Percentiles rank a stretch among this genome's conserved stretches.
These are phyloP conservation scores for Leptogaster cylindrica DNA, from an alignment of 2,888 invertebrate genomes.

Conservation along the genomic window DNA sequence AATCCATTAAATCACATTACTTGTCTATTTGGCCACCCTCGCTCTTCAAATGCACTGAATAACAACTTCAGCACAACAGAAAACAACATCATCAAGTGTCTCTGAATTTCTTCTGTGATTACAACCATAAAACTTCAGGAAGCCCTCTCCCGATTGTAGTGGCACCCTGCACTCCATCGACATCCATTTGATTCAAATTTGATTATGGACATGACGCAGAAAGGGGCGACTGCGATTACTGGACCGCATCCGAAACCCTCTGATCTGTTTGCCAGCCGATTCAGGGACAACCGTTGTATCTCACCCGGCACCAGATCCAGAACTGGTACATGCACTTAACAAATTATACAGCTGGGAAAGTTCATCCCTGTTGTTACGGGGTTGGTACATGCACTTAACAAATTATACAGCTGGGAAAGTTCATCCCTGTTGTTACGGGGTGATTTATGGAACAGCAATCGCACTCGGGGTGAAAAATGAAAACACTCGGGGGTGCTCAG, in stretches of 20 bases:
- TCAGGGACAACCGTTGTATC: too few relatives aligned
- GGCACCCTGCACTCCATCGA: constrained; percentile 29
- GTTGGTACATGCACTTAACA: constrained; percentile 60
- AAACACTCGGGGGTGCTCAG: constrained; percentile 39
- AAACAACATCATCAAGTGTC: constrained; percentile 36
- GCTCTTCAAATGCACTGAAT: background rate
- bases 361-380: constrained; percentile 22
- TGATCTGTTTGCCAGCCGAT: background rate
- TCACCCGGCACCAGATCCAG: background rate
- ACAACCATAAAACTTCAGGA: constrained; percentile 18
- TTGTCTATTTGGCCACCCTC: constrained; percentile 1
- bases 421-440: constrained; percentile 1
- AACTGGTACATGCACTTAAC: constrained; percentile 59
- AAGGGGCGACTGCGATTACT: constrained; percentile 33
- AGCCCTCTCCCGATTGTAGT: background rate
- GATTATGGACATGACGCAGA: constrained; percentile 44
- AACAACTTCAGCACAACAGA: constrained; percentile 4
- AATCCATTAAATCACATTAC: constrained; percentile 32
- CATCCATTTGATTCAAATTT: constrained; percentile 49
- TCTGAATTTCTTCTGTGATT: constrained; percentile 31
- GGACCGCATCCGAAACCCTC: constrained; percentile 29
- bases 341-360: constrained; percentile 62
- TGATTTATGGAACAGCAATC: constrained; percentile 28
- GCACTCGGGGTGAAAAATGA: constrained; percentile 11
- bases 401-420: constrained; percentile 61